Evolutionary conservation across 2,797 vertebrate species (phyloP).

Genomic region (Mus minutoides): DNA sequence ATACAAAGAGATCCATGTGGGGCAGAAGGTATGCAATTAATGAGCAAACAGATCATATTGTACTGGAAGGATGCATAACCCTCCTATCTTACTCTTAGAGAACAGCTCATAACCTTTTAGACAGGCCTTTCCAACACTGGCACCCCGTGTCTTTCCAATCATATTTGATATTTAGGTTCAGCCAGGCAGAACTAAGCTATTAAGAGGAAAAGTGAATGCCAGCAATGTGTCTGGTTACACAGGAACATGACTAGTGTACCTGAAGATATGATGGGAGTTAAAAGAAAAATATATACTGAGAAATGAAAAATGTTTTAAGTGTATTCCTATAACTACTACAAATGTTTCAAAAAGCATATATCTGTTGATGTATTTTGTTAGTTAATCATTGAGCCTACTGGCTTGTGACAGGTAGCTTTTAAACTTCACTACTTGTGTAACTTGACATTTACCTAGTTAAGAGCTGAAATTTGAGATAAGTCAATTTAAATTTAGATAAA

Average conservation of each 20-base stretch:
- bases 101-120: slow-evolving; percentile 29
- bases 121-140: not conserved
- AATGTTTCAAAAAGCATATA: not conserved
- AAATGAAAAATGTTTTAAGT: not conserved
- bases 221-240: not conserved
- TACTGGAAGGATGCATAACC: not conserved
- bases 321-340: not conserved
- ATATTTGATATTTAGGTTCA: slow-evolving; percentile 62
- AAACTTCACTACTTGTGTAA: not conserved
- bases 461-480: not conserved
- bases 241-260: not conserved
- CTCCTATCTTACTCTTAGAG: not conserved
- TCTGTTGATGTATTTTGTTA: not conserved
- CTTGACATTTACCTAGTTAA: not conserved
- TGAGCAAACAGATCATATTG: not conserved
- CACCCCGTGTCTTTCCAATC: slow-evolving; percentile 7
- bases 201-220: not conserved
- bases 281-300: not conserved
- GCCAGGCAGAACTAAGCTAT: slow-evolving; percentile 44
- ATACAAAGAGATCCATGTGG: not conserved
- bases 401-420: not conserved
- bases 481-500: not conserved
- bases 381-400: not conserved
- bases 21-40: not conserved
- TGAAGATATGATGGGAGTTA: not conserved